Conservation (phyloP, 2,797 vertebrate genomes). For the Pristis pectinata region DNA sequence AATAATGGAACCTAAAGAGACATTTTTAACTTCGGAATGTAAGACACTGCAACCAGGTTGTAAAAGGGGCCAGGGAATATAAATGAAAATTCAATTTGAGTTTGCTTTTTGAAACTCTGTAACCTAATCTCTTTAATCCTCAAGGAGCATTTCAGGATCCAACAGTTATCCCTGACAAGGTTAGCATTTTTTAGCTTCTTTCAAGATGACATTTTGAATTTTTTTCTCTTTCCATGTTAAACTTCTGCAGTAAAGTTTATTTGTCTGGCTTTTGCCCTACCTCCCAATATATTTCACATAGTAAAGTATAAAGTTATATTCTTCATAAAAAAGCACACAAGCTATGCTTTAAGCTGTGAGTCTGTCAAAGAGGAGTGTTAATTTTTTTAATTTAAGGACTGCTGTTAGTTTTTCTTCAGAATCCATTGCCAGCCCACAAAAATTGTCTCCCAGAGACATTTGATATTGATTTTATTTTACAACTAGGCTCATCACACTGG, state of each 20-base stretch:
- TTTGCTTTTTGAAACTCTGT: slow-evolving; percentile 60
- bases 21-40: not conserved
- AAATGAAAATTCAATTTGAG: slow-evolving; percentile 51
- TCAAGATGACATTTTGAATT: slow-evolving; percentile 21
- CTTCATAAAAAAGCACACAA: not conserved
- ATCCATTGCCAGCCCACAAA: not conserved
- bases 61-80: slow-evolving; percentile 40
- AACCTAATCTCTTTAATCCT: slow-evolving; percentile 57
- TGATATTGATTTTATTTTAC: not conserved
- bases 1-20: not conserved
- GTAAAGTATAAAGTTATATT: not conserved
- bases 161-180: slow-evolving; percentile 56
- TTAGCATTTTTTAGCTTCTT: slow-evolving; percentile 50
- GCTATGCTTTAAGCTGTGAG: not conserved
- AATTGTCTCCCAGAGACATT: not conserved
- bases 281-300: not conserved
- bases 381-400: not conserved
- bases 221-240: not conserved
- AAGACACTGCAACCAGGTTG: not conserved
- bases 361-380: not conserved
- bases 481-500: not conserved
- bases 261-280: not conserved
- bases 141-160: slow-evolving; percentile 51
- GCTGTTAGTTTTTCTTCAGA: not conserved
- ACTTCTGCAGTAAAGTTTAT: slow-evolving; percentile 22